Evolutionary conservation across 37 sponge, comb jelly and placozoan genomes (phyloP).

Genomic region (Eunapius fragilis): DNA sequence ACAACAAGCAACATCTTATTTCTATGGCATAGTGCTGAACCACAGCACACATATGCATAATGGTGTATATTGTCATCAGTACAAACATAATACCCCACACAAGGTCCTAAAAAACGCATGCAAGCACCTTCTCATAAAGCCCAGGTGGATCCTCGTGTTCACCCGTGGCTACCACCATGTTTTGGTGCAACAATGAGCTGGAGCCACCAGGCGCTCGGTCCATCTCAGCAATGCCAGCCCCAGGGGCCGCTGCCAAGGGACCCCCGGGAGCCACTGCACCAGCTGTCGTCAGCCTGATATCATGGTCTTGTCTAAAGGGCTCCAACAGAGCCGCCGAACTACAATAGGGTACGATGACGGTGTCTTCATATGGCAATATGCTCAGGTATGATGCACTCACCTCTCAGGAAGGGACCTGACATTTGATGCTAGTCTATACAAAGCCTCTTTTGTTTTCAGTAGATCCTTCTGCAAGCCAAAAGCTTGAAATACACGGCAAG

Average conservation of each 20-base stretch:
- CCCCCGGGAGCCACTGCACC: conserved; percentile 10
- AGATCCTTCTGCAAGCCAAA: conserved; percentile 64
- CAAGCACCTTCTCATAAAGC: conserved; percentile 85
- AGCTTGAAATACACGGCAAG: neutral
- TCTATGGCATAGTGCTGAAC: too few species aligned
- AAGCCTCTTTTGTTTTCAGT: conserved; percentile 77
- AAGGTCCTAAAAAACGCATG: neutral
- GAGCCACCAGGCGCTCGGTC: conserved; percentile 57
- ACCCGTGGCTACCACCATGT: conserved; percentile 2
- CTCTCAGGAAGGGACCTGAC: conserved; percentile 83
- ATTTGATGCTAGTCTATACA: conserved; percentile 67
- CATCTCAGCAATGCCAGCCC: conserved; percentile 49
- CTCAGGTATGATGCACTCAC: conserved; percentile 4
- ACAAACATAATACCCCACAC: too few species aligned
- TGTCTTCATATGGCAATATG: too few species aligned
- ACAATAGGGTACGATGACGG: neutral
- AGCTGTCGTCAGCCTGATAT: conserved; percentile 30
- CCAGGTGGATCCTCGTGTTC: conserved; percentile 93
- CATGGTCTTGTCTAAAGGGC: conserved; percentile 70
- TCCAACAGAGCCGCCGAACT: conserved; percentile 84
- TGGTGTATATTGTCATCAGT: too few species aligned
- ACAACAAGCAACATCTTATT: too few species aligned
- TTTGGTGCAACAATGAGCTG: conserved; percentile 17
- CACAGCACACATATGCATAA: conserved; percentile 11
- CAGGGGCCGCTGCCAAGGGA: neutral